Percentiles rank a stretch among this genome's conserved stretches.
phyloP scores from a whole-genome alignment of 2,888 invertebrate genomes.

The Argyra leucocephala region DNA sequence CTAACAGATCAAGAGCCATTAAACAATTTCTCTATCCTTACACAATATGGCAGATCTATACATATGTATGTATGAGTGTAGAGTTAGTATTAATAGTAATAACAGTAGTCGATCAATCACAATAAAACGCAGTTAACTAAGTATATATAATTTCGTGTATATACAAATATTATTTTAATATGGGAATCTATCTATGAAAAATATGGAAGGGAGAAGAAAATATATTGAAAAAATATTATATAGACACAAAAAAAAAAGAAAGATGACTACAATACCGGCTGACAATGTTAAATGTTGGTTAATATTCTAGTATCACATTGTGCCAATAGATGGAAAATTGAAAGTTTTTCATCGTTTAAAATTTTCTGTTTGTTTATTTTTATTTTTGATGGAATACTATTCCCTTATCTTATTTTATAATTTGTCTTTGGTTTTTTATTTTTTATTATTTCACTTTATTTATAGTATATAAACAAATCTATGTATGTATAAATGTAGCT shows the following conservation, averaged over 20 bases:
- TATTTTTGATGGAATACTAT: background rate
- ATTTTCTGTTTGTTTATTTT: background rate
- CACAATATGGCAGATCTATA: background rate
- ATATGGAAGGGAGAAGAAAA: background rate
- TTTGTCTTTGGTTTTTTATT: background rate
- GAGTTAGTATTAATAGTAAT: background rate
- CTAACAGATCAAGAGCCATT: conserved; percentile 26
- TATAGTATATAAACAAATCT: background rate
- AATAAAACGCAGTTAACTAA: conserved; percentile 1
- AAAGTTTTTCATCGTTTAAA: background rate
- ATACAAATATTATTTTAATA: no score
- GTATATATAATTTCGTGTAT: no score
- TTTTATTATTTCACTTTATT: background rate
- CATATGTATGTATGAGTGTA: no score
- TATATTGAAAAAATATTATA: background rate
- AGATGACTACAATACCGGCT: background rate
- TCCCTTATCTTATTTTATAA: background rate
- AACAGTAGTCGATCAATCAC: conserved; percentile 10
- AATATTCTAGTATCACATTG: conserved; percentile 3
- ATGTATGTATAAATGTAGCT: background rate
- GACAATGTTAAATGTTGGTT: conserved; percentile 1
- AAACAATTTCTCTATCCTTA: conserved; percentile 25
- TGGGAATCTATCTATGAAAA: no score
- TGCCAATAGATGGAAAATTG: conserved; percentile 6
- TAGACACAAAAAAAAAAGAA: background rate